Conservation (phyloP, 2,888 invertebrate species). For the Conops quadrifasciatus region DNA sequence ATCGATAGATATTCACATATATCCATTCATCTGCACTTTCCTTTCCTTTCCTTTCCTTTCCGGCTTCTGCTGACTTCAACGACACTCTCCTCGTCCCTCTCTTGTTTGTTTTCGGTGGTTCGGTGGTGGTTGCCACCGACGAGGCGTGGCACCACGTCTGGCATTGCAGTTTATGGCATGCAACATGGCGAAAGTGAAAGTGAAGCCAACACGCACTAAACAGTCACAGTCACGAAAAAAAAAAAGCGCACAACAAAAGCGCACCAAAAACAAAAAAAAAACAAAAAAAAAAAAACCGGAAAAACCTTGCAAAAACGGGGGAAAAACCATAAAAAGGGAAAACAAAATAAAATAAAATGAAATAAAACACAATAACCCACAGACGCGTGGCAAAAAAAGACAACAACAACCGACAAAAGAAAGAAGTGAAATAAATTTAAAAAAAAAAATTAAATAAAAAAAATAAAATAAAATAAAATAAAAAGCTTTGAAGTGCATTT, state of each 20-base stretch:
- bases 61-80: not conserved
- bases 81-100: too few species aligned
- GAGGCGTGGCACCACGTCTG: not conserved
- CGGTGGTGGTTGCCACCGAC: not conserved
- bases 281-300: not conserved
- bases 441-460: too few species aligned
- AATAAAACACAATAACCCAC: not conserved
- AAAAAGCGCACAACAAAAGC: not conserved
- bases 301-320: too few species aligned
- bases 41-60: not conserved
- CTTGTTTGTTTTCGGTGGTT: constrained; percentile 1
- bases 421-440: too few species aligned
- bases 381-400: not conserved
- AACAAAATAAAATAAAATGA: too few species aligned
- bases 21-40: not conserved
- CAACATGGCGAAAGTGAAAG: constrained; percentile 1
- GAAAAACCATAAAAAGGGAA: too few species aligned
- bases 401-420: not conserved
- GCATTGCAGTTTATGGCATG: not conserved
- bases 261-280: not conserved
- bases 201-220: not conserved
- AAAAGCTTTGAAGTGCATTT: too few species aligned
- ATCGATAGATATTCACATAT: too few species aligned
- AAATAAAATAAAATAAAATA: too few species aligned
- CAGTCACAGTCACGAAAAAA: constrained; percentile 12